Evolutionary conservation across 2,797 vertebrate species (phyloP).

Genomic region (Danio albolineatus): DNA sequence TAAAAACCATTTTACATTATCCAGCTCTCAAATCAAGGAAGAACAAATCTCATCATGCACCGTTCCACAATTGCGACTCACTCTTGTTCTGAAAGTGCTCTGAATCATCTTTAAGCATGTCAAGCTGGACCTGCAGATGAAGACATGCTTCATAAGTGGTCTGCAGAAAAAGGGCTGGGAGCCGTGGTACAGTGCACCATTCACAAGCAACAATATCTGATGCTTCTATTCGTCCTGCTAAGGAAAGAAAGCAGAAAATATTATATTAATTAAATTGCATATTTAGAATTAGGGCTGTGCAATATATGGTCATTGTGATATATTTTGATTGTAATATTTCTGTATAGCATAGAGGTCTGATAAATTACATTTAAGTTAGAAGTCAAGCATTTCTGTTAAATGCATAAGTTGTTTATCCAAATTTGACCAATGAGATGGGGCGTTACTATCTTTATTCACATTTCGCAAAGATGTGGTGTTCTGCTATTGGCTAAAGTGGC

Average conservation of each 20-base stretch:
- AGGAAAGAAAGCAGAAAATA: not conserved
- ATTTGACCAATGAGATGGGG: too few species aligned
- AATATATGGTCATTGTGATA: too few species aligned
- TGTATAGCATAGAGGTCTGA: too few species aligned
- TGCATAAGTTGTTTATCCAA: too few species aligned
- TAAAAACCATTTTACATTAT: not conserved
- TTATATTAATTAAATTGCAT: not conserved
- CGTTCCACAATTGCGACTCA: constrained; percentile 64
- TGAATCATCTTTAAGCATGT: constrained; percentile 74
- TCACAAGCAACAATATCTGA: constrained; percentile 84
- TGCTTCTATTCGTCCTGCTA: constrained; percentile 77
- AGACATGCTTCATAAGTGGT: constrained; percentile 75
- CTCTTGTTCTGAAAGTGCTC: constrained; percentile 78
- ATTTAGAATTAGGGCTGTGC: not conserved
- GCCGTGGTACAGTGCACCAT: constrained; percentile 80
- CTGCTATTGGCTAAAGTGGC: too few species aligned
- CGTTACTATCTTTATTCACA: too few species aligned
- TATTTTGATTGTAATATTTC: too few species aligned
- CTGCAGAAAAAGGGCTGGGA: constrained; percentile 84
- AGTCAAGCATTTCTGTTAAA: too few species aligned
- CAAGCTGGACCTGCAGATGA: constrained; percentile 76
- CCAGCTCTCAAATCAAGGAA: not conserved
- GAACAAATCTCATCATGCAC: not conserved
- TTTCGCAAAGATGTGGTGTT: too few species aligned
- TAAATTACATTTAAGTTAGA: too few species aligned